Base-by-base conservation (phyloP, 2,888 invertebrate genomes). In the Glomeris marginata region DNA sequence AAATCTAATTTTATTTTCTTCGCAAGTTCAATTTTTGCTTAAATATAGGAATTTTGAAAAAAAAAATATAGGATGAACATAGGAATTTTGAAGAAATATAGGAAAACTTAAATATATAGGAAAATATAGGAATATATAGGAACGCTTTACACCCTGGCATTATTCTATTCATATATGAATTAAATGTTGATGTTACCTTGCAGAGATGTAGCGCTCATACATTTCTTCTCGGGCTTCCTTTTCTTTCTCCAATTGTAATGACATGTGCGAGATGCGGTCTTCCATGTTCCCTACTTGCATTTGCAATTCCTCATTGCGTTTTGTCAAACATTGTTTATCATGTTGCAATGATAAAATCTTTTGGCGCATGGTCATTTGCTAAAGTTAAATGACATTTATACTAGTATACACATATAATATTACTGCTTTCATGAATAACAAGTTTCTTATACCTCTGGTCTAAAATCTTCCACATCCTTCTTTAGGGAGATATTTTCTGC, bases 281-380 rank as follows among this genome's bases (percentile, higher is more conserved):
- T 54, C 51, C 13, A 46, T 6, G 13, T 22, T 20, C 13, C 35
- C 40, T 13, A 22, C 16, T 38, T 47, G 50, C 15, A 38, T 45
- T 10, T 35, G 41, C 5, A 51, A 4, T 46, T 54, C 54, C n/a
- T 20, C n/a, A n/a, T 50, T n/a, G 38, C 50, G 50, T 15, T 47
- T 52, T 11, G 28, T 28, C 8, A 54, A 40, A 37, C 37, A 51
- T 37, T 54, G 52, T 53, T 53, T 50, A 37, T 54, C 54, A 49
- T 54, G 50, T 41, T 51, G 50, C 21, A 54, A 35, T 15, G 52
- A 16, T 5, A 45, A 38, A n/a, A 46, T 37, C 43, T 49, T 50
- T 48, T 51, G 52, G n/a, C 41, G n/a, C 11, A 43, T 34, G 5
- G 34, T 40, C 41, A 36, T 38, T 13, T 38, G n/a, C 47, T 49